A percentile compares a stretch with the other conserved stretches of the same genome.
Evolutionary conservation across 2,797 vertebrate species (phyloP).

Genomic region (Coregonus sp.): DNA sequence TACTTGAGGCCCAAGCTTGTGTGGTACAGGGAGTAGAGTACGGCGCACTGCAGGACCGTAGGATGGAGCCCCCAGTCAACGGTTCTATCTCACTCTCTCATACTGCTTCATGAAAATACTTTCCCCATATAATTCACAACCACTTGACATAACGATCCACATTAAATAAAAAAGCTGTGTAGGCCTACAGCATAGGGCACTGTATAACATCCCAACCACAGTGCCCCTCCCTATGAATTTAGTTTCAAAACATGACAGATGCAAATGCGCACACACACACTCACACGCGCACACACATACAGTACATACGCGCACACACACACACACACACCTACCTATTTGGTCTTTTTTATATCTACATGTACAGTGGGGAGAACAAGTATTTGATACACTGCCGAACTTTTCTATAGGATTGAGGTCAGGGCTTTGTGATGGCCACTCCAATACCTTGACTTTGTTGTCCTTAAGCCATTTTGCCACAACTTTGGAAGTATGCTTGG

Average conservation of each 20-base stretch:
- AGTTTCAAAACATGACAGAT: not conserved
- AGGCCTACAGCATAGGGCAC: not conserved
- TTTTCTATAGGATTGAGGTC: no score
- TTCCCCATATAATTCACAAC: not conserved
- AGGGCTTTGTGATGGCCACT: no score
- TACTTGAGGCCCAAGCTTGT: not conserved
- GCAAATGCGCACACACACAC: not conserved
- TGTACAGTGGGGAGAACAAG: not conserved
- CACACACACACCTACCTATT: conserved; percentile 24
- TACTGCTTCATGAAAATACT: not conserved
- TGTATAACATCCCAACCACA: not conserved
- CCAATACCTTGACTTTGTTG: no score
- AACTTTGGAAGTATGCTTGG: no score
- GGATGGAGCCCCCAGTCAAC: not conserved
- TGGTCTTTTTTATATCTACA: conserved; percentile 42
- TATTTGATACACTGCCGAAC: no score
- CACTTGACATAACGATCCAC: not conserved
- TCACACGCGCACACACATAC: no score
- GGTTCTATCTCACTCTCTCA: not conserved
- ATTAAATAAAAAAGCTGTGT: not conserved
- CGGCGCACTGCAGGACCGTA: not conserved
- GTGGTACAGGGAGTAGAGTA: not conserved
- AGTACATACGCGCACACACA: conserved; percentile 29
- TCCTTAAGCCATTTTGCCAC: no score
- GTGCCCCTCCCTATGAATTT: not conserved